Base-by-base conservation (phyloP, 2,888 invertebrate species). In the Brassicogethes aeneus region DNA sequence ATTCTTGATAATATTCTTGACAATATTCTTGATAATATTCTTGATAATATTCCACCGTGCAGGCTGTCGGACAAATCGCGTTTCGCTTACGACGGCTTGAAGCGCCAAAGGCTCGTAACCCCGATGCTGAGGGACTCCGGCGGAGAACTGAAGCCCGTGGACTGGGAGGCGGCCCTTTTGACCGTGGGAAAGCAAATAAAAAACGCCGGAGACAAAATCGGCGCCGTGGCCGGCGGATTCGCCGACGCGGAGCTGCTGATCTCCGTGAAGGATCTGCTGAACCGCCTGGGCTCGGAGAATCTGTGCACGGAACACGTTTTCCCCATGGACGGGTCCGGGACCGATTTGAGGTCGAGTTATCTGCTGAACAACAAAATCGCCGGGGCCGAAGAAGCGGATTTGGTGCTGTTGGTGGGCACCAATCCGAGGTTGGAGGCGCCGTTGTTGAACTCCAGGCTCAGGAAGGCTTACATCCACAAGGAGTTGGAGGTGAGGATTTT, bases 371-470 rank as follows among this genome's bases (percentile, higher is more conserved):
- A 88, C 36, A 82, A 79, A 57, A 95, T 99, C 55, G 80, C 84
- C 34, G 84, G 83, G 34, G 77, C 96, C 16, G 99, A 99, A 69
- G 87, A 95, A 44, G 87, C 96, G 0, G 99, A 99, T 69, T 77
- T 88, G 41, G 78, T 99, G 14, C 71, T 99, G 1, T 71, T 99
- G 38, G 81, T 99, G 55, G 99, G 99, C 40, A 94, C 95, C 1
- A 99, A 99, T 74, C 91, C 95, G 0, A 80, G 99, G 38, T 93
- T 88, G 66, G 99, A 99, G 71, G 97, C 99, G 31, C 96, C 99
- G 1, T 72, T 99, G 17, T 73, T 99, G 43, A 99, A 99, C 70
- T 86, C 97, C 0, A 80, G 99, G 56, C 80, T 99, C 48, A 81
- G 99, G 44, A 99, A 99, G 70, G 82, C 86, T 43, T 97, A 86